Conservation (phyloP, 2,113 vertebrate genomes). For the Columbina picui region DNA sequence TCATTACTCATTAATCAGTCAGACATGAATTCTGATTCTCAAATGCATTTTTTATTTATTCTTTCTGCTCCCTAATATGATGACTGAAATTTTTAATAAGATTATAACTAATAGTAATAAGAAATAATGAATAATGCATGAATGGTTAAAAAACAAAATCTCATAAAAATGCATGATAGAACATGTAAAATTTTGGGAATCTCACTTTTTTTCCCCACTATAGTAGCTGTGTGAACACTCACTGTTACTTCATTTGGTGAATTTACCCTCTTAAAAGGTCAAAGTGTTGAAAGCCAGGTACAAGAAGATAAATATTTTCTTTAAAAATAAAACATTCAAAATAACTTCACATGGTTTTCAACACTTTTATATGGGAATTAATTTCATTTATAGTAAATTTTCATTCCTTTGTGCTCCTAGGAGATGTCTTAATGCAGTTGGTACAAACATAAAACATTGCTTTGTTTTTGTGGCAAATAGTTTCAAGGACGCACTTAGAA, state of each 20-base stretch:
- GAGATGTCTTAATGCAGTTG: neutral
- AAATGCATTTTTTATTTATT: conserved; percentile 42
- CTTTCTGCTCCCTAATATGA: neutral
- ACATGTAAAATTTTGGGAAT: neutral
- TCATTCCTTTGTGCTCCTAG: neutral
- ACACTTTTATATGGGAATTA: neutral
- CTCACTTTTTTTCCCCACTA: neutral
- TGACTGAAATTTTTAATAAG: conserved; percentile 13
- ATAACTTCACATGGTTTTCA: neutral
- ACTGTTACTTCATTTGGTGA: neutral
- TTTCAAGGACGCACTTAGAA: conserved; percentile 19
- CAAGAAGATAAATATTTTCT: neutral
- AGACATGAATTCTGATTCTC: neutral
- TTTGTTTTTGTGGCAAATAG: neutral
- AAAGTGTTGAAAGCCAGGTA: neutral
- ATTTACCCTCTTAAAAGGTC: neutral
- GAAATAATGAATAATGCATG: conserved; percentile 11
- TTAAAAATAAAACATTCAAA: neutral
- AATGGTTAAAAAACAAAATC: neutral
- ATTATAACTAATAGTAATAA: conserved; percentile 18
- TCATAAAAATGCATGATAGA: neutral
- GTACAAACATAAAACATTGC: neutral
- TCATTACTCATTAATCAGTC: conserved; percentile 38
- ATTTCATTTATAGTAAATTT: neutral
- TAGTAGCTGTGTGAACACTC: neutral